A percentile compares a stretch with the other conserved stretches of the same genome.
Evolutionary conservation across 2,113 vertebrate species (phyloP).

Genomic region (Gymnogyps californianus): DNA sequence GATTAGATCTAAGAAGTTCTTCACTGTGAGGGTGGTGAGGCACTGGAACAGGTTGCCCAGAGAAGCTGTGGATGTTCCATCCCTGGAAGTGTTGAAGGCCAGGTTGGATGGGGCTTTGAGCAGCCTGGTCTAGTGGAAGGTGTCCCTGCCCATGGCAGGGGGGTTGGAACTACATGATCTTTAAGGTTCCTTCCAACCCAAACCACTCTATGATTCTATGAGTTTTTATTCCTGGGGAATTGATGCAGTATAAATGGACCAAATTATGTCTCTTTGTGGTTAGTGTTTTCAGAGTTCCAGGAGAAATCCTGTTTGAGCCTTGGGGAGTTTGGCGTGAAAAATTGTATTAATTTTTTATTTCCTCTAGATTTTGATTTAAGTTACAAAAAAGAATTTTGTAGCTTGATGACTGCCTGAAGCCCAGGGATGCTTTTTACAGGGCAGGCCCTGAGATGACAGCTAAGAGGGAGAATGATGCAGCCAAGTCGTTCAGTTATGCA

Average conservation of each 20-base stretch:
- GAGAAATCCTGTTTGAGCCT: neutral
- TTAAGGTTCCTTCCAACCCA: no score
- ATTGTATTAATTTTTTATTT: neutral
- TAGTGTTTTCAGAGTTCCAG: neutral
- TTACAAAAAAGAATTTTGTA: neutral
- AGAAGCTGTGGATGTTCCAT: no score
- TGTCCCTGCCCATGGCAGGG: no score
- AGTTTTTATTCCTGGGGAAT: neutral
- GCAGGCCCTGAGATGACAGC: neutral
- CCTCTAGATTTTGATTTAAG: neutral
- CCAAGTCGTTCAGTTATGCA: neutral
- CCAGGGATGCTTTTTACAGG: neutral
- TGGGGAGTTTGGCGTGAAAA: neutral
- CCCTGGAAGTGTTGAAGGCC: no score
- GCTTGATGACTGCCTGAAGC: neutral
- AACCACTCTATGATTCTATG: no score
- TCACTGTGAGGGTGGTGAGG: no score
- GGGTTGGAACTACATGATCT: no score
- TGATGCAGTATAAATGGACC: neutral
- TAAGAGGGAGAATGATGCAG: neutral
- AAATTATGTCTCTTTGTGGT: neutral
- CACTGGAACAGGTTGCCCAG: no score
- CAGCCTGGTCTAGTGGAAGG: no score
- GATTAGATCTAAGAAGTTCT: no score
- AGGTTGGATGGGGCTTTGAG: no score